phyloP scores from a whole-genome alignment of 2,888 invertebrate species.

The Linnaemya vulpina region DNA sequence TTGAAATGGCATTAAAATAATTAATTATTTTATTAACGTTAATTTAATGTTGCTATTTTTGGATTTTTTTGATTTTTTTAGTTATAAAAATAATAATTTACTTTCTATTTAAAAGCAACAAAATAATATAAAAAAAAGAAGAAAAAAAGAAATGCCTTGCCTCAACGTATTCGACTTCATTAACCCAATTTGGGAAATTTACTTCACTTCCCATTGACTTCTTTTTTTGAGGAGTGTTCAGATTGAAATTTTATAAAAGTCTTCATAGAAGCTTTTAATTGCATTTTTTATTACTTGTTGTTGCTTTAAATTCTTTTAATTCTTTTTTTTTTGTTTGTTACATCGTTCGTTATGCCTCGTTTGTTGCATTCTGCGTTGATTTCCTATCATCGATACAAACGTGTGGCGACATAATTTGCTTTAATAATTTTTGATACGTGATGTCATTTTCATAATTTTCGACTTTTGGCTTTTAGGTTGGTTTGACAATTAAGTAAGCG shows the following conservation, averaged over 20 bases:
- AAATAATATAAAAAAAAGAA: background rate
- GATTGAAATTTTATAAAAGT: slow-evolving; percentile 20
- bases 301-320: slow-evolving; percentile 34
- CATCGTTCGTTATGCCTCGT: slow-evolving; percentile 52
- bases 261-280: background rate
- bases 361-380: slow-evolving; percentile 54
- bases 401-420: slow-evolving; percentile 44
- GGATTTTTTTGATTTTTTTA: slow-evolving; percentile 16
- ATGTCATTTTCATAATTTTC: slow-evolving; percentile 69
- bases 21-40: slow-evolving; percentile 10
- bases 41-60: slow-evolving; percentile 7
- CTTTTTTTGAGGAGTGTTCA: slow-evolving; percentile 55
- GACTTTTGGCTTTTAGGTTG: slow-evolving; percentile 29
- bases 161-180: slow-evolving; percentile 30
- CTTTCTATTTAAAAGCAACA: slow-evolving; percentile 35
- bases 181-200: slow-evolving; percentile 56
- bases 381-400: slow-evolving; percentile 50
- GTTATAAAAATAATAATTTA: slow-evolving; percentile 23
- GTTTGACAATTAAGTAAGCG: slow-evolving; percentile 3
- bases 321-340: background rate
- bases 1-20: background rate
- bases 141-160: background rate
- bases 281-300: background rate
- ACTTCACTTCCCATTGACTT: slow-evolving; percentile 41
- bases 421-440: slow-evolving; percentile 69